Conservation (phyloP, 2,113 vertebrate genomes). For the Alaudala cheleensis region DNA sequence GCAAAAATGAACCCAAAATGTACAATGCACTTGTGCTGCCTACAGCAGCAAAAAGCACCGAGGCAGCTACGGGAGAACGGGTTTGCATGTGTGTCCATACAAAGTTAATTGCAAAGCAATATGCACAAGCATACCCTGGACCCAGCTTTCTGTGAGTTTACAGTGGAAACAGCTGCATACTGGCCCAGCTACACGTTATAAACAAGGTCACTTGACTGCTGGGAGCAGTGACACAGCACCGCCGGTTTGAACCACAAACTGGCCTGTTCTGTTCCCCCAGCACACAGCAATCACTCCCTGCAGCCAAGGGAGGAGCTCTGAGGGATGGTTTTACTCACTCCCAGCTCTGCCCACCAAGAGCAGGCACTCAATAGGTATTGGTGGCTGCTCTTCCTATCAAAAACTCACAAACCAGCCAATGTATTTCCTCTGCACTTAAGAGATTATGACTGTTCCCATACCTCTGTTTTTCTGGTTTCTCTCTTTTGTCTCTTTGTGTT, state of each 20-base stretch:
- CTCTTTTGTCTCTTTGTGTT: neutral
- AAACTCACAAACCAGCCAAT: neutral
- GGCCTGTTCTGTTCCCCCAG: neutral
- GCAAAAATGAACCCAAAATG: neutral
- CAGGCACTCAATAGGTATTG: accelerated
- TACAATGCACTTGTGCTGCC: neutral
- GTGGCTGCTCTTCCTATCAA: neutral
- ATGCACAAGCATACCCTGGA: slow-evolving; percentile 26
- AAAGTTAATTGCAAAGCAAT: neutral
- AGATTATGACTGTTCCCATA: neutral
- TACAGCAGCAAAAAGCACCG: neutral
- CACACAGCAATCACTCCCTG: neutral
- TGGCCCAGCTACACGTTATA: neutral
- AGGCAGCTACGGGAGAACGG: neutral
- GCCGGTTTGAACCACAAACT: neutral
- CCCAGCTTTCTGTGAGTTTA: neutral
- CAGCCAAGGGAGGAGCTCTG: neutral
- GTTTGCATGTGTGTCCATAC: neutral
- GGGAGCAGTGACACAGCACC: neutral
- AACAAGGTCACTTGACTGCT: slow-evolving; percentile 21
- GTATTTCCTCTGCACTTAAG: neutral
- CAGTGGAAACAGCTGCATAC: neutral
- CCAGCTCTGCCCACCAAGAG: neutral
- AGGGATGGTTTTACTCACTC: neutral
- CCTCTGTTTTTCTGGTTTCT: neutral